Evolutionary conservation across 1,140 invertebrate genomes (phyloP).

Genomic region (Solenopsis invicta): DNA sequence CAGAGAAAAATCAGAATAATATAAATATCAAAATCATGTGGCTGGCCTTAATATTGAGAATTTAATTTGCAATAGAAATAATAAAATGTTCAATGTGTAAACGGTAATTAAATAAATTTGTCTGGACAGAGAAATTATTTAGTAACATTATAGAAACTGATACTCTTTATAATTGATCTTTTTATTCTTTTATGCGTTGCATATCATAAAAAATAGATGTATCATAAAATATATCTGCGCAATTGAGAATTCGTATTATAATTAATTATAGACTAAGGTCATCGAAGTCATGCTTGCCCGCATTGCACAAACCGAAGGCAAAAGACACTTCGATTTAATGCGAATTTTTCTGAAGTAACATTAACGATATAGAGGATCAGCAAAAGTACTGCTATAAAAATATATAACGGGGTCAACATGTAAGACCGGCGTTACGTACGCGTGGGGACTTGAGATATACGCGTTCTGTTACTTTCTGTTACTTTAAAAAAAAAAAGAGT

Average conservation of each 20-base stretch:
- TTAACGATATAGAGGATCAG: conserved; percentile 19
- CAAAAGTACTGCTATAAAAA: conserved; percentile 1
- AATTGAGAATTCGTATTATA: conserved; percentile 3
- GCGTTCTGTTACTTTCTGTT: background rate
- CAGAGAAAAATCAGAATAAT: background rate
- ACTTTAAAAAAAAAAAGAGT: conserved; percentile 23
- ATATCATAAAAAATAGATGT: conserved; percentile 27
- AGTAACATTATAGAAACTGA: background rate
- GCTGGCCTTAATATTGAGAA: background rate
- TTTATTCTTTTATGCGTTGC: conserved; percentile 10
- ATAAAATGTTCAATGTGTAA: background rate
- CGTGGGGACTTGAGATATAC: background rate
- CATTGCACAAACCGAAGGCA: background rate
- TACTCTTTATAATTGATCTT: background rate
- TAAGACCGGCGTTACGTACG: background rate
- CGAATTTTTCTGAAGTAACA: background rate
- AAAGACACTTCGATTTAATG: background rate
- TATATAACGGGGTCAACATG: background rate
- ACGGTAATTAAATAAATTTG: background rate
- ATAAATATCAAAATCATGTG: background rate
- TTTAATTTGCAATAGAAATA: background rate
- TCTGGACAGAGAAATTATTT: background rate
- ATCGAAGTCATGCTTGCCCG: background rate
- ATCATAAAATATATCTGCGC: conserved; percentile 30
- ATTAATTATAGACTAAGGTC: background rate